These are phyloP conservation scores for Zaprionus lachaisei DNA, from an alignment of 1,140 invertebrate species.

Conservation along the genomic window DNA sequence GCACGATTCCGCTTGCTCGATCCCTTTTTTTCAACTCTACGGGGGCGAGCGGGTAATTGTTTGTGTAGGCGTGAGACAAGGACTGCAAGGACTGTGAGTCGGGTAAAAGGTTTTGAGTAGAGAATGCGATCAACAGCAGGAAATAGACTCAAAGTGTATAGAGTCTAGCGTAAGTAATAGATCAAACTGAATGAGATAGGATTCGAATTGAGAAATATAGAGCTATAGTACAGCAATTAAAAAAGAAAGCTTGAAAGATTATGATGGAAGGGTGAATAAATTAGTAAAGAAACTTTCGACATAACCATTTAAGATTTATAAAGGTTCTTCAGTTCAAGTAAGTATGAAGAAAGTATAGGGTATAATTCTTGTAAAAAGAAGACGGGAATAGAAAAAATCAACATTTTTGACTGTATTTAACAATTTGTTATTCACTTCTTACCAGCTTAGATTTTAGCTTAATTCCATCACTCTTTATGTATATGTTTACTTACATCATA, in stretches of 20 bases:
- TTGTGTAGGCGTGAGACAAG: slow-evolving; percentile 20
- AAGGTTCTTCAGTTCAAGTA: too few species aligned
- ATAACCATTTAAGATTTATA: too few species aligned
- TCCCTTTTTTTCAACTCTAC: slow-evolving; percentile 53
- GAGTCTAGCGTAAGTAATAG: not conserved
- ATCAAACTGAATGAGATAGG: not conserved
- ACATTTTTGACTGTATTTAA: too few species aligned
- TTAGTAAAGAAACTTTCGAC: not conserved
- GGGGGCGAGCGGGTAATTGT: slow-evolving; percentile 67
- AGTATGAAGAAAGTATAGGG: too few species aligned
- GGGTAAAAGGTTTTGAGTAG: not conserved
- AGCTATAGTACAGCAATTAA: not conserved
- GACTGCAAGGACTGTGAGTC: not conserved
- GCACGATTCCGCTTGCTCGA: slow-evolving; percentile 42
- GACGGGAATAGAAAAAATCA: too few species aligned
- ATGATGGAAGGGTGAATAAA: not conserved
- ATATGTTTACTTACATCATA: too few species aligned
- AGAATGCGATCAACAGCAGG: not conserved
- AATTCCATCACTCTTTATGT: too few species aligned
- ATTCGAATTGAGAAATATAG: not conserved
- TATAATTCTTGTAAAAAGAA: too few species aligned
- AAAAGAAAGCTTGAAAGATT: not conserved
- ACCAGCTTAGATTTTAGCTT: too few species aligned
- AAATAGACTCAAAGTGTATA: not conserved
- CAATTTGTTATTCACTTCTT: too few species aligned